Base-by-base conservation (phyloP, 2,113 vertebrate species). In the Orthonyx spaldingii region DNA sequence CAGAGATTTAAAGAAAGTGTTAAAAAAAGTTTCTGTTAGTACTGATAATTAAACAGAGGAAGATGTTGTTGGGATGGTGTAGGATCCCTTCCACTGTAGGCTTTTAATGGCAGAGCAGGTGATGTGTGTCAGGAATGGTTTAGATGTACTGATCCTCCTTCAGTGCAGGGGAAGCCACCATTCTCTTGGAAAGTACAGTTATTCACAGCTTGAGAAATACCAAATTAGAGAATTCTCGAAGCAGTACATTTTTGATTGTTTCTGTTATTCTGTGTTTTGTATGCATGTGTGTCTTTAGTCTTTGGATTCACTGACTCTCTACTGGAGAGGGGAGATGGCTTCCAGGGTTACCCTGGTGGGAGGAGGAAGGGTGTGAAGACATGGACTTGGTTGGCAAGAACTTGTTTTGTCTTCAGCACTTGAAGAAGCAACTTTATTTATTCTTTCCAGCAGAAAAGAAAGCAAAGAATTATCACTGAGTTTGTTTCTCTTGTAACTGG, bases 361-460 rank as follows among this genome's bases (percentile, higher is more conserved):
- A 87, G 57, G 28, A 82, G 56, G 61, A 85, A 90, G 47, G 44
- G 8, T 87, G 6, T 70, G 50, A 57, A 84, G 33, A 27, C 14
- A 46, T 59, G 42, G 28, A 10, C 56, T 84, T 19, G 8, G 23
- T 42, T 85, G 70, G 21, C 66, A 85, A 85, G 39, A 52, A 19
- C 42, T 91, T 89, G 22, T 91, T 96, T 87, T 91, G 50, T 77
- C 68, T 95, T 87, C 41, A 71, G 20, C n/a, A 41, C n/a, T 86
- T 27, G 26, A 52, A 75, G 79, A 83, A 91, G 39, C 42, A 68
- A 59, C 19, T 78, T 86, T 30, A 16, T 89, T 50, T 70, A 39
- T 85, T 90, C 30, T 85, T 92, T 90, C 12, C 41, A 64, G 24
- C 12, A 57, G 70, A 88, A 86, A 57, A 76, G 39, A 49, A 35